phyloP scores from a whole-genome alignment of 2,888 invertebrate species.

The Nezara viridula region DNA sequence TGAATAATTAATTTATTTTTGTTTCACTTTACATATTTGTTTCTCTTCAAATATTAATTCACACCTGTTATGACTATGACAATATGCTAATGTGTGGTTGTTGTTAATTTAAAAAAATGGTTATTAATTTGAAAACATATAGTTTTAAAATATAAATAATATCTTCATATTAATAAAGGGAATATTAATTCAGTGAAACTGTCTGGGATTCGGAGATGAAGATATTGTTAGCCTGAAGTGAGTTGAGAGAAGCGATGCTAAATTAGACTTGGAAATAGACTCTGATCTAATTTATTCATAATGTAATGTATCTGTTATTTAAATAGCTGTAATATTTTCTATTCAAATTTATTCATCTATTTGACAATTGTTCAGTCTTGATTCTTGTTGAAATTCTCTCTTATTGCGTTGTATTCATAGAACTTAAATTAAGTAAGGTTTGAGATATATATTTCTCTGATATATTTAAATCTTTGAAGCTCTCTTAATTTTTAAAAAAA shows the following conservation, averaged over 20 bases:
- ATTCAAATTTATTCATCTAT: slow-evolving; percentile 9
- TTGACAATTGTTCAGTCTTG: background rate
- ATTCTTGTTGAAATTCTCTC: background rate
- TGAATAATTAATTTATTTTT: too few species aligned
- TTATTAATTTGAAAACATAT: too few species aligned
- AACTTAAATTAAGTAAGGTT: background rate
- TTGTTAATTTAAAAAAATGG: too few species aligned
- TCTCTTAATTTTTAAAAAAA: too few species aligned
- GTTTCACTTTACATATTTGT: too few species aligned
- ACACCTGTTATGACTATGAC: too few species aligned
- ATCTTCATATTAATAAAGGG: background rate
- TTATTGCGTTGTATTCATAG: background rate
- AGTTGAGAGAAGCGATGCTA: background rate
- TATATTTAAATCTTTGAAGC: too few species aligned
- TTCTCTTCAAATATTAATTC: too few species aligned
- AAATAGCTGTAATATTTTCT: background rate
- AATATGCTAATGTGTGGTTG: too few species aligned
- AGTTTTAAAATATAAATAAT: background rate
- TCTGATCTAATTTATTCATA: slow-evolving; percentile 11
- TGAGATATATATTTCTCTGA: too few species aligned
- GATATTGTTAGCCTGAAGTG: background rate
- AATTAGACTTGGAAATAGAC: slow-evolving; percentile 15
- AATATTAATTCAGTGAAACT: background rate
- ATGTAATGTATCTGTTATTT: slow-evolving; percentile 12
- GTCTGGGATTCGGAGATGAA: background rate